Base-by-base conservation (phyloP, 2,797 vertebrate species). In the Enteromius unitaeniatus region DNA sequence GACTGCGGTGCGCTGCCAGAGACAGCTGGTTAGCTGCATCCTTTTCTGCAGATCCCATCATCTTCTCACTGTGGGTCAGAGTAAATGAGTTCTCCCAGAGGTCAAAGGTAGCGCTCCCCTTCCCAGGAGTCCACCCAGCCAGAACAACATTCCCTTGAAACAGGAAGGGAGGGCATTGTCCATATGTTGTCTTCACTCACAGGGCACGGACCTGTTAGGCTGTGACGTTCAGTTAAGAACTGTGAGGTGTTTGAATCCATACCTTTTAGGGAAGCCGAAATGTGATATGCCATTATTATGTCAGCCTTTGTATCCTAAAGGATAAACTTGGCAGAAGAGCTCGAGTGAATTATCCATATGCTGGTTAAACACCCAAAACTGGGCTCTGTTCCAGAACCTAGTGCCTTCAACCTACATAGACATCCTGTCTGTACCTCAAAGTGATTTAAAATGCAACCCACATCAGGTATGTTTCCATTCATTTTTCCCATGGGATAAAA, bases 161-260 rank as follows among this genome's bases (percentile, higher is more conserved):
- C 93, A 95, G 95, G 94, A 95, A 94, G 91, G 92, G 91, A 94
- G 93, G 93, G 93, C 93, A 95, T 89, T 92, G 93, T 92, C 94
- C 95, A 95, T 94, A 94, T 94, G 94, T 88, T 94, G 93, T 94
- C 93, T 93, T 95, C 93, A 93, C 82, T 91, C 87, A 88, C 45
- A 79, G 68, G 68, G 60, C 72, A 82, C 45, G 55, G 72, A 81
- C 26, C 73, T 69, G 23, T 45, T 37, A 62, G 62, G 72, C 77
- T 68, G 60, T 72, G 73, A 19, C 31, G 62, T 67, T 68, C 81
- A 72, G 64, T 74, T 82, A 81, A 74, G 76, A 79, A 83, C 74
- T n/a, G 70, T 28, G 65, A 64, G 77, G 80, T 83, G 69, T 51
- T 69, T 64, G 9, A 70, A 74, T 34, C 81, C 42, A 64, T 65